Evolutionary conservation across 2,888 invertebrate genomes (phyloP).

Genomic region (Pheosia gnoma): DNA sequence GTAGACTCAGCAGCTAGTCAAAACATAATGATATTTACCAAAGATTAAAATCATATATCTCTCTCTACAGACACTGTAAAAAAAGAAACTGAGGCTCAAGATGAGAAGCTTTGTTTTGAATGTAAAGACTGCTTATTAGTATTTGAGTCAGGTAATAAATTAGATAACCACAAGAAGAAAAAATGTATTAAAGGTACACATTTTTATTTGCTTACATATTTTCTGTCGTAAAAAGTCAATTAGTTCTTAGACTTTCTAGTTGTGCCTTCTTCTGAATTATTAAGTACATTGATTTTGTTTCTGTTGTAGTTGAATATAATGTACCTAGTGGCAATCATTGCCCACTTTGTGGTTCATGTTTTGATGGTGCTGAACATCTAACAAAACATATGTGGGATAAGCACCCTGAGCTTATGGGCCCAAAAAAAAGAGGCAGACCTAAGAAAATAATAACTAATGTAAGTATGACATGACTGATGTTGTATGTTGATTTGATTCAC

Average conservation of each 20-base stretch:
- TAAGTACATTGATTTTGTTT: neutral
- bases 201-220: neutral
- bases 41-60: neutral
- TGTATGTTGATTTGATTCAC: neutral
- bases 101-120: slow-evolving; percentile 34
- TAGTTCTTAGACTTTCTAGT: too few species aligned
- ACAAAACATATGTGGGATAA: slow-evolving; percentile 70
- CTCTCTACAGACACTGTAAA: slow-evolving; percentile 52
- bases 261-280: neutral
- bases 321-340: slow-evolving; percentile 60
- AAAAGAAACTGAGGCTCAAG: slow-evolving; percentile 33
- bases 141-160: slow-evolving; percentile 44
- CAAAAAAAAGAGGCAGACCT: slow-evolving; percentile 75
- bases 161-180: slow-evolving; percentile 37
- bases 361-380: slow-evolving; percentile 58
- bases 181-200: slow-evolving; percentile 15
- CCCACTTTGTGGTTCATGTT: slow-evolving; percentile 65
- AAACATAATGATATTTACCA: too few species aligned
- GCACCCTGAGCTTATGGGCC: slow-evolving; percentile 72
- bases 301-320: slow-evolving; percentile 58
- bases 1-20: too few species aligned
- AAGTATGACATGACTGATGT: slow-evolving; percentile 28
- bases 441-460: slow-evolving; percentile 69
- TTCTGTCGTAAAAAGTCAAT: too few species aligned
- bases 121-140: slow-evolving; percentile 51